These are phyloP conservation scores for Archips xylosteana DNA, from an alignment of 2,888 invertebrate genomes.

Conservation along the genomic window DNA sequence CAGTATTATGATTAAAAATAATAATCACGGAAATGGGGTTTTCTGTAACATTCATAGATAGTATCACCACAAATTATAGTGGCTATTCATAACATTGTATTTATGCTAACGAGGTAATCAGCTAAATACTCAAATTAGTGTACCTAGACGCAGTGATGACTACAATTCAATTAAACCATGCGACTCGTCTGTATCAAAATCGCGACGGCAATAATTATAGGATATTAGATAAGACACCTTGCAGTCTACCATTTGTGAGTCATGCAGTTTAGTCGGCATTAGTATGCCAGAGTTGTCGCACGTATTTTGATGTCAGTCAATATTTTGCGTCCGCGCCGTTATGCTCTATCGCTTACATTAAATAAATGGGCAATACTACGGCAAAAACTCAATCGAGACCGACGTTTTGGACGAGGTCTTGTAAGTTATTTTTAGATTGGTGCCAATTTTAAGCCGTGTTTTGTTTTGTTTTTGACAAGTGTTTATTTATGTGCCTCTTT, in stretches of 20 bases:
- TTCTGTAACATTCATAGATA: neutral
- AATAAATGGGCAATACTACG: constrained; percentile 77
- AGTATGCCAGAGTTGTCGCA: constrained; percentile 65
- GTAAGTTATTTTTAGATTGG: constrained; percentile 69
- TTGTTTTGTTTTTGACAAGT: constrained; percentile 47
- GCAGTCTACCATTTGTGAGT: constrained; percentile 66
- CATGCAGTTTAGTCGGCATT: constrained; percentile 72
- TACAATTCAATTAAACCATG: constrained; percentile 9
- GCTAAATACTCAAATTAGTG: neutral
- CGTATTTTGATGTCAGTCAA: constrained; percentile 59
- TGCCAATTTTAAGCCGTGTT: constrained; percentile 49
- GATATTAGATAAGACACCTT: constrained; percentile 75
- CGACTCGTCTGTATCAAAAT: constrained; percentile 55
- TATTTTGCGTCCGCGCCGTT: constrained; percentile 57
- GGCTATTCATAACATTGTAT: neutral
- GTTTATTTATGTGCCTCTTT: constrained; percentile 63
- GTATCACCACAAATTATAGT: neutral
- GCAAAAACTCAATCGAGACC: constrained; percentile 63
- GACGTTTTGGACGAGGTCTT: constrained; percentile 67
- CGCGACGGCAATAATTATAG: constrained; percentile 51
- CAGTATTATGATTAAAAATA: neutral
- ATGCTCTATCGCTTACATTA: constrained; percentile 62
- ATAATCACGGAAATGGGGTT: neutral
- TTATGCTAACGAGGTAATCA: neutral
- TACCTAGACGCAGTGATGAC: neutral